phyloP scores from a whole-genome alignment of 2,797 vertebrate species.

The Esox masquinongy region DNA sequence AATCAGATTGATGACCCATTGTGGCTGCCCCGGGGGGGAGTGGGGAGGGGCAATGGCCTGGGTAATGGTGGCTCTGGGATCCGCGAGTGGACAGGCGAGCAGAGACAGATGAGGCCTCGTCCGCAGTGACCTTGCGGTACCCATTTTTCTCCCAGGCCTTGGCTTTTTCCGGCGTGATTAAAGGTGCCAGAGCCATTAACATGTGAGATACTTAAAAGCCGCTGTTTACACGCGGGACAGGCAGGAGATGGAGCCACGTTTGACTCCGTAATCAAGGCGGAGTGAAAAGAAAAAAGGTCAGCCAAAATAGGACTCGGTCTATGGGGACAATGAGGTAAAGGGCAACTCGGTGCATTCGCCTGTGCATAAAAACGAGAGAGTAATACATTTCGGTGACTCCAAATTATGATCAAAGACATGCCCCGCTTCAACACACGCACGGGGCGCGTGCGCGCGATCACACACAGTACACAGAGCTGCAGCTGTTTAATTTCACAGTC shows the following conservation, averaged over 20 bases:
- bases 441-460: neutral
- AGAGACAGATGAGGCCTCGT: conserved; percentile 78
- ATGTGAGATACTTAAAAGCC: conserved; percentile 63
- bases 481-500: conserved; percentile 12
- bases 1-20: conserved; percentile 78
- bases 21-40: conserved; percentile 54
- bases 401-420: conserved; percentile 6
- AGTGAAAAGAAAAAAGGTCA: conserved; percentile 37
- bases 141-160: conserved; percentile 70
- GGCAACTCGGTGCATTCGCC: neutral
- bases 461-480: conserved; percentile 2
- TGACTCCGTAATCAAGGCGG: conserved; percentile 30
- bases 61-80: conserved; percentile 64
- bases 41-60: conserved; percentile 33
- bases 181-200: conserved; percentile 68
- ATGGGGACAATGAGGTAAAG: conserved; percentile 30
- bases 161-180: conserved; percentile 72
- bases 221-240: conserved; percentile 60
- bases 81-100: conserved; percentile 61
- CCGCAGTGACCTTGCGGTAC: conserved; percentile 74
- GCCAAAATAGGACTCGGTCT: conserved; percentile 2
- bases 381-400: conserved; percentile 6
- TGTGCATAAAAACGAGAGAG: neutral
- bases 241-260: neutral
- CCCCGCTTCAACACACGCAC: neutral